These are phyloP conservation scores for Augochlora pura DNA, from an alignment of 1,140 invertebrate genomes.

Conservation along the genomic window DNA sequence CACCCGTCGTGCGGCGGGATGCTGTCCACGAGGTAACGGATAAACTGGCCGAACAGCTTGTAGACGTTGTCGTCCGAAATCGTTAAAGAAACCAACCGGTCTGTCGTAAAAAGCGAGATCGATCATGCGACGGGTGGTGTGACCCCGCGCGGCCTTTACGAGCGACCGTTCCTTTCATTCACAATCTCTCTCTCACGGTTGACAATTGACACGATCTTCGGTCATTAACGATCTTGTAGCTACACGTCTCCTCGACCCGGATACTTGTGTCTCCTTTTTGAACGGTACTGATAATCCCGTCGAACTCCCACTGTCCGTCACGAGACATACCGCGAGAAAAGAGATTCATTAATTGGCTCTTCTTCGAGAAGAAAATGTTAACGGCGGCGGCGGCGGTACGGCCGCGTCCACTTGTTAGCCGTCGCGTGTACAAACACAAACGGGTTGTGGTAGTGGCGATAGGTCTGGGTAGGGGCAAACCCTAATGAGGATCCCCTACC, in stretches of 20 bases:
- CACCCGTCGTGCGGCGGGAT: neutral
- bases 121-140: neutral
- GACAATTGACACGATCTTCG: slow-evolving; percentile 44
- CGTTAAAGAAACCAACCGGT: neutral
- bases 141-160: neutral
- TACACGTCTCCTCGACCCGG: slow-evolving; percentile 10
- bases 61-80: neutral
- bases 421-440: slow-evolving; percentile 44
- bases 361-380: slow-evolving; percentile 27
- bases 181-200: slow-evolving; percentile 10
- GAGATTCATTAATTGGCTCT: slow-evolving; percentile 40
- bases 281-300: neutral
- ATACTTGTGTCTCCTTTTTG: neutral
- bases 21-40: neutral
- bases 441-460: slow-evolving; percentile 42
- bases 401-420: slow-evolving; percentile 8
- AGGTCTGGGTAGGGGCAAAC: slow-evolving; percentile 58
- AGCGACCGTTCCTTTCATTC: neutral
- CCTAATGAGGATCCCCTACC: slow-evolving; percentile 67
- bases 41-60: too few relatives aligned
- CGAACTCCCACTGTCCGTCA: neutral
- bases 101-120: slow-evolving; percentile 7
- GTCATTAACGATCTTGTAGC: slow-evolving; percentile 40
- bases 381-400: neutral
- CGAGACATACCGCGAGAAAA: slow-evolving; percentile 7